phyloP scores from a whole-genome alignment of 2,113 vertebrate genomes.

The Procavia capensis region DNA sequence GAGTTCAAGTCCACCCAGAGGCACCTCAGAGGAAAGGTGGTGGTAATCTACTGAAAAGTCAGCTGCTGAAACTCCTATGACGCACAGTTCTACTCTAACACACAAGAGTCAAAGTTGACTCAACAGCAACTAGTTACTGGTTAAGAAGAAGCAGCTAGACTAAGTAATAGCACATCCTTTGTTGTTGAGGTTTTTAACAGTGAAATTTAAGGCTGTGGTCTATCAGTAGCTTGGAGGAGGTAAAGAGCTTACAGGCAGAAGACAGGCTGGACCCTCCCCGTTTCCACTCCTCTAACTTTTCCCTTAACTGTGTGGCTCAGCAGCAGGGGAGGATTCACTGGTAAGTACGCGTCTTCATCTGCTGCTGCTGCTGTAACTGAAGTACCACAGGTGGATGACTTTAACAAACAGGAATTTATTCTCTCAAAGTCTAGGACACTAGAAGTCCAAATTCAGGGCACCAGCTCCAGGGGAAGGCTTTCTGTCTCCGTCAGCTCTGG shows the following conservation, averaged over 20 bases:
- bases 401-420: too few relatives aligned
- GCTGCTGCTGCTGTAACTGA: too few relatives aligned
- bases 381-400: too few relatives aligned
- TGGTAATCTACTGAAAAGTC: not conserved
- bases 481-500: too few relatives aligned
- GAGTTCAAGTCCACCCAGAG: not conserved
- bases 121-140: not conserved
- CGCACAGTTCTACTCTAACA: not conserved
- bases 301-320: not conserved
- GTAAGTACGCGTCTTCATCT: too few relatives aligned
- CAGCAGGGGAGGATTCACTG: too few relatives aligned
- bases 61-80: not conserved
- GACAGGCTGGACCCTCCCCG: rapidly evolving
- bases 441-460: too few relatives aligned
- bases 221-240: not conserved
- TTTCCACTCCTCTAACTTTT: not conserved
- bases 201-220: not conserved
- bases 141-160: not conserved
- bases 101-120: not conserved
- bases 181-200: not conserved
- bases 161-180: not conserved
- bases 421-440: too few relatives aligned
- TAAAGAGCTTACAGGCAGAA: not conserved
- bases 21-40: not conserved
- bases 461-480: too few relatives aligned